phyloP scores from a whole-genome alignment of 2,888 invertebrate genomes.

The Ormyrus labotus region DNA sequence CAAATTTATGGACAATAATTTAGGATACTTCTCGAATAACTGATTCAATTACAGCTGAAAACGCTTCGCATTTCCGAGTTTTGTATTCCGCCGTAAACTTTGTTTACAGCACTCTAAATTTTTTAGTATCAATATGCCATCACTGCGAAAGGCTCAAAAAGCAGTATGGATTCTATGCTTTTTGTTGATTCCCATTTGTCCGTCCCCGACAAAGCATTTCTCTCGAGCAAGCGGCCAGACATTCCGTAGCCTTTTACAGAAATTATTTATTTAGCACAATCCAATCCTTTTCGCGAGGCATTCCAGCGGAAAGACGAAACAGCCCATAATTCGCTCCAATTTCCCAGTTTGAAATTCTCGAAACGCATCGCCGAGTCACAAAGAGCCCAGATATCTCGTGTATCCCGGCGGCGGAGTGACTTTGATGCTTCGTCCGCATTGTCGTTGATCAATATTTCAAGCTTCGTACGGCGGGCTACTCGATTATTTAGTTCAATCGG shows the following conservation, averaged over 20 bases:
- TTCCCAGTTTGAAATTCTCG: conserved; percentile 3
- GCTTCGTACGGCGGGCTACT: not conserved
- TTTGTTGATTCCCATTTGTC: conserved; percentile 39
- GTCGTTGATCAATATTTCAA: conserved; percentile 35
- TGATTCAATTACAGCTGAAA: conserved; percentile 22
- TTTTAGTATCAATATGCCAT: conserved; percentile 30
- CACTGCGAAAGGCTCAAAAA: conserved; percentile 20
- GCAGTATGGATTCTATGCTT: conserved; percentile 27
- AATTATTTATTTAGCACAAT: conserved; percentile 24
- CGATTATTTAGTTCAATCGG: conserved; percentile 38
- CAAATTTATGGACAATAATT: not conserved
- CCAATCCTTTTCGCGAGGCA: not conserved
- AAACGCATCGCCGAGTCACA: conserved; percentile 6
- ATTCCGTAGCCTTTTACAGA: conserved; percentile 18
- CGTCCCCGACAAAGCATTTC: not conserved
- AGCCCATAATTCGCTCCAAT: not conserved
- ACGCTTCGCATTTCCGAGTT: conserved; percentile 3
- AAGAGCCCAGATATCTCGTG: not conserved
- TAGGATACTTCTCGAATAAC: not conserved
- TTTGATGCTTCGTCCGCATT: not conserved
- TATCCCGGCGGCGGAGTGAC: not conserved
- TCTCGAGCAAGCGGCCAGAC: not conserved
- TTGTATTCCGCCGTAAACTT: conserved; percentile 14
- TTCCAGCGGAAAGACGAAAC: not conserved
- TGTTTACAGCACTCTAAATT: conserved; percentile 39